Conservation (phyloP, 2,888 invertebrate species). For the Helleia helle region DNA sequence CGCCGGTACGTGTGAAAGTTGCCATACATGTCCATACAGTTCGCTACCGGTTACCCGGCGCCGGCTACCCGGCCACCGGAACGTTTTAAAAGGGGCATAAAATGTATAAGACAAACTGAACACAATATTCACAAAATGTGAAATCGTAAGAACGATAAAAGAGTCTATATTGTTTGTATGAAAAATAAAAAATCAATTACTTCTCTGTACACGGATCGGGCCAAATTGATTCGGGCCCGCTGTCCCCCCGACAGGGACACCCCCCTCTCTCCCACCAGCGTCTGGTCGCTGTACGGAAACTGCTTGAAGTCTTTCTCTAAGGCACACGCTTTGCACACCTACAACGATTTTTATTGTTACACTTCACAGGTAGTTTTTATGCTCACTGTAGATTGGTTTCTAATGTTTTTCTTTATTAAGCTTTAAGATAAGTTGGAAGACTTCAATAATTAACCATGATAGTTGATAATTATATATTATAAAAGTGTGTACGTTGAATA, state of each 20-base stretch:
- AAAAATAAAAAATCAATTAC: constrained; percentile 40
- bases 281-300: constrained; percentile 79
- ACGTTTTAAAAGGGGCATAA: too few relatives aligned
- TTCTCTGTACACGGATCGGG: constrained; percentile 66
- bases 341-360: constrained; percentile 12
- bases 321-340: constrained; percentile 67
- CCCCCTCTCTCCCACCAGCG: constrained; percentile 81
- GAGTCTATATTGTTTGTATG: constrained; percentile 15
- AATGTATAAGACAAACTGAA: too few relatives aligned
- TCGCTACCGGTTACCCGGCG: too few relatives aligned
- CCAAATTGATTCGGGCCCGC: constrained; percentile 80
- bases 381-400: not conserved
- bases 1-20: too few relatives aligned
- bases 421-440: too few relatives aligned
- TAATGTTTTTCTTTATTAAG: too few relatives aligned
- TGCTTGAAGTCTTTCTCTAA: constrained; percentile 70
- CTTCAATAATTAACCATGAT: too few relatives aligned
- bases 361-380: not conserved
- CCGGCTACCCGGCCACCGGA: too few relatives aligned
- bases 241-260: constrained; percentile 83
- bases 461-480: too few relatives aligned
- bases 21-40: too few relatives aligned
- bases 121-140: too few relatives aligned
- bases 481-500: too few relatives aligned
- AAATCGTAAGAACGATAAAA: constrained; percentile 10